Evolutionary conservation across 2,888 invertebrate species (phyloP).

Genomic region (Drosophila atripex): DNA sequence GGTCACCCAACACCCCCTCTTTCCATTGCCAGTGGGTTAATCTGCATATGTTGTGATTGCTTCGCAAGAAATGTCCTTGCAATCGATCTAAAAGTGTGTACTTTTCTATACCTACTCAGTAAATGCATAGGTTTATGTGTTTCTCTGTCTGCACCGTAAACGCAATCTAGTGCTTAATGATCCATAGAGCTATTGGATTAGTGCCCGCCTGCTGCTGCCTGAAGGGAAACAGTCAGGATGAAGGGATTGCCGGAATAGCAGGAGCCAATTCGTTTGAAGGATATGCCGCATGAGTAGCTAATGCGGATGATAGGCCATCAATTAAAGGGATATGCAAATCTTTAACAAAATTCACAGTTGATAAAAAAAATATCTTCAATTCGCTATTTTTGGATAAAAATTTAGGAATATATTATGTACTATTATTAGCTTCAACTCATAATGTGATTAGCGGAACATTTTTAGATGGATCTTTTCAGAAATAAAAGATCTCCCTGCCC

Average conservation of each 20-base stretch:
- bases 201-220: constrained; percentile 47
- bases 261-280: constrained; percentile 28
- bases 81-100: constrained; percentile 20
- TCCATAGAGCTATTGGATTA: constrained; percentile 73
- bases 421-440: too few species aligned
- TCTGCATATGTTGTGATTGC: constrained; percentile 56
- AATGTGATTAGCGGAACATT: neutral
- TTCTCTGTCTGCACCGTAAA: constrained; percentile 54
- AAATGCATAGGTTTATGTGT: neutral
- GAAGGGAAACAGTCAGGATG: constrained; percentile 37
- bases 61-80: constrained; percentile 23
- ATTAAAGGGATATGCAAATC: constrained; percentile 24
- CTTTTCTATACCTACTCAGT: constrained; percentile 1
- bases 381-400: too few species aligned
- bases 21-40: constrained; percentile 41
- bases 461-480: neutral
- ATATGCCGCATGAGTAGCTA: constrained; percentile 20
- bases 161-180: constrained; percentile 78
- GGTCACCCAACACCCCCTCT: neutral
- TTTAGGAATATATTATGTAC: too few species aligned
- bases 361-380: neutral
- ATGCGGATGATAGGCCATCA: constrained; percentile 14
- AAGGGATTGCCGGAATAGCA: constrained; percentile 11
- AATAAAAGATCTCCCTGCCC: constrained; percentile 1
- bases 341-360: constrained; percentile 4